phyloP scores from a whole-genome alignment of 2,888 invertebrate species.

The Sympetrum striolatum region DNA sequence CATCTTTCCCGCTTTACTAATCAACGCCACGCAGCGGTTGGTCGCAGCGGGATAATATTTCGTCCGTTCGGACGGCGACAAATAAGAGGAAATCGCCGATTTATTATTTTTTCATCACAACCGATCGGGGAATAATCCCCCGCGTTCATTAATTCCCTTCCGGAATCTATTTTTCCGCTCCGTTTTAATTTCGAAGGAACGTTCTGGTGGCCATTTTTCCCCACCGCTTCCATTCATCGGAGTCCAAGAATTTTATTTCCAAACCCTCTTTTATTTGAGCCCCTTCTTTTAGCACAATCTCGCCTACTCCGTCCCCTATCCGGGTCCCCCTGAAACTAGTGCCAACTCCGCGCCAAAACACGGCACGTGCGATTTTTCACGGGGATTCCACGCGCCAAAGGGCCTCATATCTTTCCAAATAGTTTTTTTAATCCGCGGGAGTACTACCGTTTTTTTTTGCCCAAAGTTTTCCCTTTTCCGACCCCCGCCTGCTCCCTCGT shows the following conservation, averaged over 20 bases:
- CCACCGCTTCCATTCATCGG: neutral
- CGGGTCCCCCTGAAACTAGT: too few relatives aligned
- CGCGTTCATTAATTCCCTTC: neutral
- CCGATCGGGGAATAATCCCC: neutral
- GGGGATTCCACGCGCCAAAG: neutral
- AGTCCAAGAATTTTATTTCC: neutral
- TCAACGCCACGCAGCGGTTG: too few relatives aligned
- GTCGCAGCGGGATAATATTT: too few relatives aligned
- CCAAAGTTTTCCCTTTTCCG: neutral
- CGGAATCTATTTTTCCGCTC: neutral
- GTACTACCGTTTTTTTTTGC: too few relatives aligned
- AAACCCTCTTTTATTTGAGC: neutral
- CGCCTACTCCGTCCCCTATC: neutral
- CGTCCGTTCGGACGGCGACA: neutral
- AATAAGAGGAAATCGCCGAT: neutral
- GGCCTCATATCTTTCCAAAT: neutral
- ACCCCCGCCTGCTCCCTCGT: too few relatives aligned
- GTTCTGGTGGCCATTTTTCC: neutral
- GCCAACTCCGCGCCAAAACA: neutral
- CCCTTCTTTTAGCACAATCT: neutral
- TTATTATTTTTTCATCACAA: neutral
- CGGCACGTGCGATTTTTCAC: neutral
- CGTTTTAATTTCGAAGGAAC: neutral
- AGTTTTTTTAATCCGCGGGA: neutral
- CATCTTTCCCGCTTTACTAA: too few relatives aligned